Evolutionary conservation across 2,797 vertebrate genomes (phyloP).

Genomic region (Passerculus sandwichensis): DNA sequence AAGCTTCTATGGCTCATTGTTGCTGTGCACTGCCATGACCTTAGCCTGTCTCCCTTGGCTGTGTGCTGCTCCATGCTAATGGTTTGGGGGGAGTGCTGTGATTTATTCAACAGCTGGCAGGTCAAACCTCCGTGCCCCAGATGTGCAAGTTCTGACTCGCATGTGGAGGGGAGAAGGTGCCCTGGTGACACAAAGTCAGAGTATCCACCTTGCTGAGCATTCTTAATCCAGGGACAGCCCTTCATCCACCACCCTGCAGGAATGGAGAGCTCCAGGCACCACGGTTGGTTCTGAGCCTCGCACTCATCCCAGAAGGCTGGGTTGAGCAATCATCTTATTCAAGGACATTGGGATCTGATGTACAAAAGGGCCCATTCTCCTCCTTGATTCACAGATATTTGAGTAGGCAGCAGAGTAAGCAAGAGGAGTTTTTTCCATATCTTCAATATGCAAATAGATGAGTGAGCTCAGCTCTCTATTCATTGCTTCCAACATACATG

Average conservation of each 20-base stretch:
- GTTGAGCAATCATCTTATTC: not conserved
- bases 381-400: constrained; percentile 35
- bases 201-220: not conserved
- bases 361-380: not conserved
- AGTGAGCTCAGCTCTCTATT: constrained; percentile 61
- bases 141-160: not conserved
- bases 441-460: constrained; percentile 58
- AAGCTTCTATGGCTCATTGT: not conserved
- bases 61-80: constrained; percentile 19
- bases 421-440: constrained; percentile 29
- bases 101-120: constrained; percentile 13
- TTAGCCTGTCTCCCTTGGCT: not conserved
- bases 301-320: not conserved
- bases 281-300: not conserved
- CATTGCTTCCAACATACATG: constrained; percentile 61
- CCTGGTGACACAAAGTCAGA: not conserved
- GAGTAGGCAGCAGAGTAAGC: constrained; percentile 56
- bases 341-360: not conserved
- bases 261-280: not conserved
- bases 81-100: not conserved
- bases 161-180: not conserved
- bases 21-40: not conserved
- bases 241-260: not conserved
- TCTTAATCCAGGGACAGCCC: not conserved
- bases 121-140: not conserved